Evolutionary conservation across 2,888 invertebrate species (phyloP), one percentile per base, ranked within the genome.

Genomic region (Cataglyphis cursor): DNA sequence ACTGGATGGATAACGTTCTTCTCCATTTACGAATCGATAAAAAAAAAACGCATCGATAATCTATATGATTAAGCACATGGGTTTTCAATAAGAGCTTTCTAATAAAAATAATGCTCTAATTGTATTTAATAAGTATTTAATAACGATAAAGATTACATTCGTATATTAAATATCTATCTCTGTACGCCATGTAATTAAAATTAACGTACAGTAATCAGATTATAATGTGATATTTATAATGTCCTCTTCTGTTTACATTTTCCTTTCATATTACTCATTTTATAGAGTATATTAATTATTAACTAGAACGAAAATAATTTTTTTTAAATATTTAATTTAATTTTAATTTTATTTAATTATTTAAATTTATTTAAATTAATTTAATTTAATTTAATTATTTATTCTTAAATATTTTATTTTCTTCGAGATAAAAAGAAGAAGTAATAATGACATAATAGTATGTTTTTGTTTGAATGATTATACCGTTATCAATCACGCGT

Each of bases 401-500:
- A 31, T 0, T 51, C 18, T 44, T 41, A 44, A 28, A 62, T 21
- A 15, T 9, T 41, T 41, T n/a, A 9, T n/a, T 15, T 44, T 12
- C 12, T 28, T 28, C 28, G 2, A 59, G 12, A 28, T 8, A 59
- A 28, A 8, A 15, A 9, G 18, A 1, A 24, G 48, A n/a, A 5
- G 6, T 48, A 48, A 48, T 48, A 48, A 48, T 48, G 12, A 48
- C 18, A 0, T 48, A 48, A 48, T 18, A 48, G 18, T 1, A 48
- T 18, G 48, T 18, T 48, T 48, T 48, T 15, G n/a, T 51, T n/a
- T 51, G 48, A n/a, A 51, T n/a, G 4, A 18, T 31, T 72, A 21
- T 18, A 65, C 35, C 31, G 41, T 68, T 68, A 68, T 28, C n/a
- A 18, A 80, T 24, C 59, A 12, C 12, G 59, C 74, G 24, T 59